A percentile compares a stretch with the other conserved stretches of the same genome.
Evolutionary conservation across 2,797 vertebrate genomes (phyloP).

Genomic region (Artibeus jamaicensis): DNA sequence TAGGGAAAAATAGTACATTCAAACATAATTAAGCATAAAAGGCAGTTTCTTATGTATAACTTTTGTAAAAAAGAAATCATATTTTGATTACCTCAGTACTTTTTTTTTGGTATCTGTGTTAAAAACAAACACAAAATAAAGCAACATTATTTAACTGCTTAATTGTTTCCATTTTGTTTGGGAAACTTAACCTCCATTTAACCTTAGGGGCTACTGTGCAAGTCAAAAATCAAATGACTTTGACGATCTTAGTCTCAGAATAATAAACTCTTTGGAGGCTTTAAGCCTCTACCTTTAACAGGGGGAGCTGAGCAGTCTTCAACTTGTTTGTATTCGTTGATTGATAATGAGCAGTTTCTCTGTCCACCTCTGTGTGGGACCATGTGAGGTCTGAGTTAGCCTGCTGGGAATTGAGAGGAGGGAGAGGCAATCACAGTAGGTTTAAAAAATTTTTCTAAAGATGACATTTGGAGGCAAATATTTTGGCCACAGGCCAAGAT

Average conservation of each 20-base stretch:
- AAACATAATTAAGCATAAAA: conserved; percentile 3
- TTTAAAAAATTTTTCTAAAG: conserved; percentile 76
- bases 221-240: conserved; percentile 80
- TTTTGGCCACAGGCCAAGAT: conserved; percentile 48
- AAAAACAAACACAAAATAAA: conserved; percentile 31
- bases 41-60: background rate
- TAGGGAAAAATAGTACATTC: background rate
- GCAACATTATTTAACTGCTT: conserved; percentile 75
- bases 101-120: background rate
- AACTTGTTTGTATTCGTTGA: conserved; percentile 81
- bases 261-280: conserved; percentile 82
- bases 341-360: conserved; percentile 80
- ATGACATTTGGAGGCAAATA: conserved; percentile 68
- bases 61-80: background rate
- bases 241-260: conserved; percentile 79
- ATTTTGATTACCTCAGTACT: background rate
- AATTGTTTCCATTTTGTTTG: conserved; percentile 86
- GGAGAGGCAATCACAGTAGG: conserved; percentile 69
- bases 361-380: conserved; percentile 57
- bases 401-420: conserved; percentile 73
- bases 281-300: conserved; percentile 78
- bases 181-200: conserved; percentile 84
- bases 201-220: conserved; percentile 84
- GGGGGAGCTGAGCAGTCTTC: conserved; percentile 77
- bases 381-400: conserved; percentile 66